Conservation (phyloP, 2,113 vertebrate genomes). For the Sula dactylatra region DNA sequence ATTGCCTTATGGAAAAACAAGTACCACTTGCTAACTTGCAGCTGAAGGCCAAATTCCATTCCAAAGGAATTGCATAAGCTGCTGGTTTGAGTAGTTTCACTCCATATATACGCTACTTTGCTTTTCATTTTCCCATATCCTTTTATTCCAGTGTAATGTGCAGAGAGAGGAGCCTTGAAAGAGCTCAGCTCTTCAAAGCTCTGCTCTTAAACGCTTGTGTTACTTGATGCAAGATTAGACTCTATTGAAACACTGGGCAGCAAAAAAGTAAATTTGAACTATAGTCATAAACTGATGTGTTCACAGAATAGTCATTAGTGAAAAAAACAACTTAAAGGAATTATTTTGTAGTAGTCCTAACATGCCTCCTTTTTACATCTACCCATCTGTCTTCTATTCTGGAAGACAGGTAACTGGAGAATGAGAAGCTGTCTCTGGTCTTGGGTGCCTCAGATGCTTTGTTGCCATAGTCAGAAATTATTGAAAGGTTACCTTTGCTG, state of each 20-base stretch:
- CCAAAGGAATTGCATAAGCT: slow-evolving; percentile 42
- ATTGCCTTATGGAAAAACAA: background rate
- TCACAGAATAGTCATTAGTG: background rate
- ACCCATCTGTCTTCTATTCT: background rate
- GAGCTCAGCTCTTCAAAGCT: background rate
- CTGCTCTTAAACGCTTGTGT: background rate
- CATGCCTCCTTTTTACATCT: background rate
- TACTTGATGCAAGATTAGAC: background rate
- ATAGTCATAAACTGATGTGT: background rate
- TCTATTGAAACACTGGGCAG: background rate
- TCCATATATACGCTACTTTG: background rate
- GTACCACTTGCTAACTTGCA: background rate
- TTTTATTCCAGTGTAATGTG: background rate
- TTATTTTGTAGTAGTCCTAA: slow-evolving; percentile 7
- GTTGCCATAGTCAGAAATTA: background rate
- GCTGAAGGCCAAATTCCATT: slow-evolving; percentile 45
- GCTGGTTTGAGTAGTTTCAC: slow-evolving; percentile 12
- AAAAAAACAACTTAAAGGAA: slow-evolving; percentile 7
- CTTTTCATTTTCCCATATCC: background rate
- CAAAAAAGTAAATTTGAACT: background rate
- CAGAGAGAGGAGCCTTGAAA: background rate
- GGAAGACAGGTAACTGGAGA: background rate
- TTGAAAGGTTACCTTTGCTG: background rate
- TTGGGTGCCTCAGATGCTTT: background rate
- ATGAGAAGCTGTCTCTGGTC: background rate